phyloP scores from a whole-genome alignment of 1,140 invertebrate genomes.

The Philopotamus ludificatus region DNA sequence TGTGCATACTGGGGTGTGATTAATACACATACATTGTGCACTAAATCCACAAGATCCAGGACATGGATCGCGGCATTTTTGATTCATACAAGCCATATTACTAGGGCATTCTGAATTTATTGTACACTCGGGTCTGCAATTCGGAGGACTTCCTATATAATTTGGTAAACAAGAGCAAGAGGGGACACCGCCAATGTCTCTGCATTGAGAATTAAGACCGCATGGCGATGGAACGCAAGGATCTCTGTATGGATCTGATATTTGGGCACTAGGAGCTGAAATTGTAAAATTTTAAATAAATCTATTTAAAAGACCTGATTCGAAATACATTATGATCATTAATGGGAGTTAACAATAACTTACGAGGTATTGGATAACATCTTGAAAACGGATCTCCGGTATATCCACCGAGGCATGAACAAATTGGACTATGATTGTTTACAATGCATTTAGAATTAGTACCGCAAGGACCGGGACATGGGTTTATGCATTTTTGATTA shows the following conservation, averaged over 20 bases:
- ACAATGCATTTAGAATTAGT: conserved; percentile 63
- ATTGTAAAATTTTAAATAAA: neutral
- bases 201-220: conserved; percentile 67
- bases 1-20: conserved; percentile 64
- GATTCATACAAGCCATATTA: conserved; percentile 61
- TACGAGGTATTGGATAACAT: conserved; percentile 55
- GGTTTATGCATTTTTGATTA: conserved; percentile 63
- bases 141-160: conserved; percentile 68
- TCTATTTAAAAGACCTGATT: neutral
- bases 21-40: conserved; percentile 63
- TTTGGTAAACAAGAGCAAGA: conserved; percentile 64
- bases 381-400: conserved; percentile 68
- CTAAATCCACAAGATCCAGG: conserved; percentile 67
- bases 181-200: conserved; percentile 58
- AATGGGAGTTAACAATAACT: conserved; percentile 17
- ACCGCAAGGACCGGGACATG: conserved; percentile 64
- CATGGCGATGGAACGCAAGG: conserved; percentile 69
- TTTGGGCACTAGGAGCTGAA: conserved; percentile 27
- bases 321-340: neutral
- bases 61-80: conserved; percentile 70
- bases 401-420: conserved; percentile 57
- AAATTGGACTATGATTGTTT: conserved; percentile 65
- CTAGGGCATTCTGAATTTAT: conserved; percentile 65
- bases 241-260: conserved; percentile 46
- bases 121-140: conserved; percentile 67